These are phyloP conservation scores for Actenoides lindsayi DNA, from an alignment of 2,113 vertebrate species.

Conservation along the genomic window DNA sequence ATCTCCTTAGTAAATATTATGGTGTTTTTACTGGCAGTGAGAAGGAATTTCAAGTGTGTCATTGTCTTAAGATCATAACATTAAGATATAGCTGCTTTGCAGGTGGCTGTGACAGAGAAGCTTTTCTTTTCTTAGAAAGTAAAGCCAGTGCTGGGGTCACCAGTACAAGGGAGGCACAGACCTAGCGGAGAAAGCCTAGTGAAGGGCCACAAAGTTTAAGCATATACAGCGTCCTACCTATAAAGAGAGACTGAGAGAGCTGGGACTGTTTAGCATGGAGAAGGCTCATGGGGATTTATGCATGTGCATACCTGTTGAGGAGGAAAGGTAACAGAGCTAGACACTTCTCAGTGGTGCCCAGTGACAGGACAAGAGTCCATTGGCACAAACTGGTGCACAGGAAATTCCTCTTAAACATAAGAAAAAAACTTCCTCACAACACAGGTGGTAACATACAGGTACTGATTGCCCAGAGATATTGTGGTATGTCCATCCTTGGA, in stretches of 20 bases:
- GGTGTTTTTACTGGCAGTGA: background rate
- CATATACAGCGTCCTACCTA: background rate
- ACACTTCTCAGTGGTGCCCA: background rate
- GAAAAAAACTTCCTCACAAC: background rate
- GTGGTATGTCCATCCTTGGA: background rate
- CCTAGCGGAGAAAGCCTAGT: background rate
- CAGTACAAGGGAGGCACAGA: background rate
- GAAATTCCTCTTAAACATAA: background rate
- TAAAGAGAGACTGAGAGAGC: background rate
- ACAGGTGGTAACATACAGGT: background rate
- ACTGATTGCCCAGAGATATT: background rate
- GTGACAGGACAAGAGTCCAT: background rate
- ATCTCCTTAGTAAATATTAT: background rate
- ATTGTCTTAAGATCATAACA: background rate
- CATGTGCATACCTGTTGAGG: fast-evolving
- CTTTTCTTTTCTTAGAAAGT: background rate
- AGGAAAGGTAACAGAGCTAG: background rate
- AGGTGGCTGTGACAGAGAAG: background rate
- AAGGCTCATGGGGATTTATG: background rate
- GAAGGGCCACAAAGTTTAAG: background rate
- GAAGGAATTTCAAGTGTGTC: background rate
- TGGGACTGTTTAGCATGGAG: background rate
- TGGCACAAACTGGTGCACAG: background rate
- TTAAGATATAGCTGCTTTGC: background rate
- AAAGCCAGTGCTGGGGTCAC: background rate